phyloP scores from a whole-genome alignment of 2,888 invertebrate species.

The Itoplectis maculator region DNA sequence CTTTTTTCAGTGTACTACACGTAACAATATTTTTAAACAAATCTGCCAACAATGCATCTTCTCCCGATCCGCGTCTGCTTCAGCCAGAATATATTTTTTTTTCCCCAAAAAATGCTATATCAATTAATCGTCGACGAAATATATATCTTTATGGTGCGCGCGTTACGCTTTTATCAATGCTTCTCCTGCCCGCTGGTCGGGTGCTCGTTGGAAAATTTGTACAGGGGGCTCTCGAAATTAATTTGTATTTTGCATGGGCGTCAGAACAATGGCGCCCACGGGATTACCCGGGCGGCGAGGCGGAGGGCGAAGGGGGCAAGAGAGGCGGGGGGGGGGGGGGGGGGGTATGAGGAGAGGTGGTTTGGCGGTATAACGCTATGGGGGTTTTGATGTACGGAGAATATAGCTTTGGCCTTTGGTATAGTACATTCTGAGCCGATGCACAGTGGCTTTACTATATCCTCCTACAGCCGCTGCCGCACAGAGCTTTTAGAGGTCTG shows the following conservation, averaged over 20 bases:
- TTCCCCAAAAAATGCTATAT: not conserved
- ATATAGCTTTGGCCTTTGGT: conserved; percentile 51
- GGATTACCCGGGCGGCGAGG: conserved; percentile 63
- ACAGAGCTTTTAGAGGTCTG: conserved; percentile 54
- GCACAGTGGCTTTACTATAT: conserved; percentile 38
- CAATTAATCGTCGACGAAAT: conserved; percentile 31
- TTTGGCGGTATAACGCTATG: conserved; percentile 52
- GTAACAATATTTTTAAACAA: too few relatives aligned
- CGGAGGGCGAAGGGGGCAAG: too few relatives aligned
- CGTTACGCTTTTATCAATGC: conserved; percentile 50
- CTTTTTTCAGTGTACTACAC: too few relatives aligned
- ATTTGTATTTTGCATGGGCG: conserved; percentile 63
- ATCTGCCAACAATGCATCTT: not conserved
- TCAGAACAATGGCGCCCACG: conserved; percentile 55
- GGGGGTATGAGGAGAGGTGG: too few relatives aligned
- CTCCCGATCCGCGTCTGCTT: not conserved
- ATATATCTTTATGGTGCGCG: conserved; percentile 21
- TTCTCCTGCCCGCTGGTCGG: conserved; percentile 15
- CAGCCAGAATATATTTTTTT: not conserved
- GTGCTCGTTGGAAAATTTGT: conserved; percentile 54
- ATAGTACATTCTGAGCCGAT: conserved; percentile 32
- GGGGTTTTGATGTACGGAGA: conserved; percentile 58
- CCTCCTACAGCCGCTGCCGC: conserved; percentile 25
- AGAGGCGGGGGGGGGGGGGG: not conserved
- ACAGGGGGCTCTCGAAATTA: conserved; percentile 60